phyloP scores from a whole-genome alignment of 2,888 invertebrate genomes.

The Cosmorhoe ocellata region DNA sequence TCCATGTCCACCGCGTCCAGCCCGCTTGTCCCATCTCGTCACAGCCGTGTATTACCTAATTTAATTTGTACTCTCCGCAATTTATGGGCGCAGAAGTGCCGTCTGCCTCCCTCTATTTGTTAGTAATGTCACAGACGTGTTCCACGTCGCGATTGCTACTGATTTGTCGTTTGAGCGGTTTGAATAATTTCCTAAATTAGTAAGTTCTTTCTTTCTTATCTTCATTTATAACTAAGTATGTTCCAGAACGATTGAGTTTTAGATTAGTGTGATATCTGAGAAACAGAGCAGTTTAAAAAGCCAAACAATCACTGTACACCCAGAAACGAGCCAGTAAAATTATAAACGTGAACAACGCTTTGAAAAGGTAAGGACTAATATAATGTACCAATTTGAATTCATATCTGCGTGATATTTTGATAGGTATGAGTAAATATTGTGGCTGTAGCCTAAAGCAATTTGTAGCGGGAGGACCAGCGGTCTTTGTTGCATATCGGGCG shows the following conservation, averaged over 20 bases:
- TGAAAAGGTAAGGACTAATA: slow-evolving; percentile 5
- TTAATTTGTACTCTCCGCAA: slow-evolving; percentile 79
- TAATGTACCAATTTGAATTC: slow-evolving; percentile 53
- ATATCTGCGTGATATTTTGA: slow-evolving; percentile 61
- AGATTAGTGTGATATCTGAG: too few species aligned
- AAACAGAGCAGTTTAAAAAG: too few species aligned
- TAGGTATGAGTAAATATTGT: slow-evolving; percentile 71
- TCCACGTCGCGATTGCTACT: slow-evolving; percentile 27
- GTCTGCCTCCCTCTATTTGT: slow-evolving; percentile 62
- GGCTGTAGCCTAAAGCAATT: slow-evolving; percentile 80
- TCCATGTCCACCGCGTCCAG: slow-evolving; percentile 70
- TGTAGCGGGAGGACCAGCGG: slow-evolving; percentile 71
- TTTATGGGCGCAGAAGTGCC: slow-evolving; percentile 74
- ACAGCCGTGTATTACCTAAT: slow-evolving; percentile 79
- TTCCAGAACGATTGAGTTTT: too few species aligned
- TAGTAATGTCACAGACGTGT: slow-evolving; percentile 45
- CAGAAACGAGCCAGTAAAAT: too few species aligned
- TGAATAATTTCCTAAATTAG: slow-evolving; percentile 10
- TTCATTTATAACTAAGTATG: too few species aligned
- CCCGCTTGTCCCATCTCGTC: slow-evolving; percentile 74
- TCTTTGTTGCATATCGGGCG: slow-evolving; percentile 80
- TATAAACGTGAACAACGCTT: slow-evolving; percentile 1
- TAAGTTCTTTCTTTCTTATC: too few species aligned
- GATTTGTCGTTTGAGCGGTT: slow-evolving; percentile 21
- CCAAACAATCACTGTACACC: too few species aligned